A percentile compares a stretch with the other conserved stretches of the same genome.
Evolutionary conservation across 2,113 vertebrate genomes (phyloP).

Genomic region (Athene cunicularia): DNA sequence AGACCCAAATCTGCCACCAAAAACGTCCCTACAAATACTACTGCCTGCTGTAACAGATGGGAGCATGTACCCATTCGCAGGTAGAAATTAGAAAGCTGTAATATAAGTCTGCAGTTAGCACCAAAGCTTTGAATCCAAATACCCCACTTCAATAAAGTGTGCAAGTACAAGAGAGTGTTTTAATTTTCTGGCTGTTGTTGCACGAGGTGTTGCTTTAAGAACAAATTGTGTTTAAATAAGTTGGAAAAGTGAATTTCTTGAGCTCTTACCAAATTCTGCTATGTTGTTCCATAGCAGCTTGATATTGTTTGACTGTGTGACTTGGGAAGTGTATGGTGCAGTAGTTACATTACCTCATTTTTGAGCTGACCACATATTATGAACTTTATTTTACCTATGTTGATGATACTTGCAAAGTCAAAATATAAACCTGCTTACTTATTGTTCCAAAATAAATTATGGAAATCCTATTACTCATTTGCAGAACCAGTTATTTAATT

Average conservation of each 20-base stretch:
- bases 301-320: background rate
- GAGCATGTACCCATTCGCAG: accelerated
- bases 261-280: background rate
- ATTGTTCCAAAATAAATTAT: background rate
- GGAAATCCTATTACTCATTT: background rate
- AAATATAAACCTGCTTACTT: background rate
- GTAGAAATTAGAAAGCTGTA: background rate
- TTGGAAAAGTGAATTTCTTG: background rate
- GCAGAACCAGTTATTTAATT: background rate
- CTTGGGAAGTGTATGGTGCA: background rate
- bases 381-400: background rate
- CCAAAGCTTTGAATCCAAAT: background rate
- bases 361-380: background rate
- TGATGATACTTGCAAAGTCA: background rate
- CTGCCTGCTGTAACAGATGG: background rate
- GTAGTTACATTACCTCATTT: background rate
- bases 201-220: background rate
- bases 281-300: background rate
- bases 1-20: background rate
- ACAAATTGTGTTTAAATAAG: background rate
- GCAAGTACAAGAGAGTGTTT: background rate
- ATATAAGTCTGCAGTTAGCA: background rate
- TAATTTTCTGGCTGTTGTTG: background rate
- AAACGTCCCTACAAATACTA: background rate
- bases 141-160: background rate